Evolutionary conservation across 2,113 vertebrate species (phyloP).

Genomic region (Perca flavescens): DNA sequence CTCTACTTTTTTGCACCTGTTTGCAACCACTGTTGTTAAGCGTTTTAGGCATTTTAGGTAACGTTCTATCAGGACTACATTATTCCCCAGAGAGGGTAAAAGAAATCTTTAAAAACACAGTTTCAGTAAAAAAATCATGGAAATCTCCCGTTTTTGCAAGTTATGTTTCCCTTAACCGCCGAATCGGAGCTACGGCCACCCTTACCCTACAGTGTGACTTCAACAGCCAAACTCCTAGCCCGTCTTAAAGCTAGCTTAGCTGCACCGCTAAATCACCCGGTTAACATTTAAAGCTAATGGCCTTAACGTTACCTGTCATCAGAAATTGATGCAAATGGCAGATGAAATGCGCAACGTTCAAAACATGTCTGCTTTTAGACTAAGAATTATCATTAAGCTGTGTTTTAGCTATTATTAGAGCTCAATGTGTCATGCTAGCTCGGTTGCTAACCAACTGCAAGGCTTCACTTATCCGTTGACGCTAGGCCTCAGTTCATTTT

Average conservation of each 20-base stretch:
- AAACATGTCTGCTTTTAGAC: background rate
- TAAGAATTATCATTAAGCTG: background rate
- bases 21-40: too few relatives aligned
- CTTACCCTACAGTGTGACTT: background rate
- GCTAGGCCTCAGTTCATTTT: conserved; percentile 62
- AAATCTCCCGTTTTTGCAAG: too few relatives aligned
- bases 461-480: conserved; percentile 38
- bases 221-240: background rate
- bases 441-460: conserved; percentile 44
- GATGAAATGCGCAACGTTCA: background rate
- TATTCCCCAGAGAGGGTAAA: too few relatives aligned
- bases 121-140: too few relatives aligned
- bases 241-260: background rate
- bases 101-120: too few relatives aligned
- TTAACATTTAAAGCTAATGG: background rate
- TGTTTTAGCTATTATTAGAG: background rate
- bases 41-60: too few relatives aligned
- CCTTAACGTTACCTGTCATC: background rate
- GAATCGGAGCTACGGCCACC: too few relatives aligned
- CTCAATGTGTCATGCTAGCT: conserved; percentile 64
- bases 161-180: too few relatives aligned
- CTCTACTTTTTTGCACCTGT: too few relatives aligned
- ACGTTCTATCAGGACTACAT: too few relatives aligned
- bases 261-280: background rate
- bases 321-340: background rate